These are phyloP conservation scores for Illadopsis cleaveri DNA, from an alignment of 2,113 vertebrate species.

Conservation along the genomic window DNA sequence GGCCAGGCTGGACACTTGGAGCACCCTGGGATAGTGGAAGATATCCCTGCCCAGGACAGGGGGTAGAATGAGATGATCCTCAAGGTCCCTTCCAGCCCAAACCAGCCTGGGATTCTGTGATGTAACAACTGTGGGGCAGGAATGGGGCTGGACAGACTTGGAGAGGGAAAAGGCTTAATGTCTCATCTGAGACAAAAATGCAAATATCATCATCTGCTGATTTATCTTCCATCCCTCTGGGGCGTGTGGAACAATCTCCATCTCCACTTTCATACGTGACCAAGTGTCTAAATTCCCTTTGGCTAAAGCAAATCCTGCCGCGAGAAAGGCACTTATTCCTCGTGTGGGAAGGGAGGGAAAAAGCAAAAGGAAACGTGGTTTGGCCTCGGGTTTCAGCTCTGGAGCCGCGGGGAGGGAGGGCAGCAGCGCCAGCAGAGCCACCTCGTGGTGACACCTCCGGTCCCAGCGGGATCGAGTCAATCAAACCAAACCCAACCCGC, in stretches of 20 bases:
- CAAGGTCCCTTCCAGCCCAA: neutral
- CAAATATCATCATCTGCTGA: neutral
- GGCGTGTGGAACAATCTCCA: accelerated
- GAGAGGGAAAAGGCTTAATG: neutral
- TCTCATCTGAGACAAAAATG: neutral
- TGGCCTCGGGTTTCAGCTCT: too few species aligned
- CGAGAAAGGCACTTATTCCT: accelerated
- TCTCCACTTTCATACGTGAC: accelerated
- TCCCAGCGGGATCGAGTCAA: accelerated
- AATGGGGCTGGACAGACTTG: neutral
- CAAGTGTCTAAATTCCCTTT: accelerated
- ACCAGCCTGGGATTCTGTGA: neutral
- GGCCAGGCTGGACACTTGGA: neutral
- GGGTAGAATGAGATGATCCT: accelerated
- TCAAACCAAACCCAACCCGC: accelerated
- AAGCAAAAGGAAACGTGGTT: accelerated
- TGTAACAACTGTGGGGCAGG: neutral
- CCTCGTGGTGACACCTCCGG: conserved; percentile 7
- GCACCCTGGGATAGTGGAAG: neutral
- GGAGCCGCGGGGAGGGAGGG: neutral
- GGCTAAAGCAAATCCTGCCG: neutral
- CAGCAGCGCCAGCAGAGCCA: conserved; percentile 10
- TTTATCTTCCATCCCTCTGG: neutral
- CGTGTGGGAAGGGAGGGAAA: neutral
- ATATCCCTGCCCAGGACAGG: neutral